These are phyloP conservation scores for Eriosoma lanigerum DNA, from an alignment of 1,140 invertebrate genomes.

Conservation along the genomic window DNA sequence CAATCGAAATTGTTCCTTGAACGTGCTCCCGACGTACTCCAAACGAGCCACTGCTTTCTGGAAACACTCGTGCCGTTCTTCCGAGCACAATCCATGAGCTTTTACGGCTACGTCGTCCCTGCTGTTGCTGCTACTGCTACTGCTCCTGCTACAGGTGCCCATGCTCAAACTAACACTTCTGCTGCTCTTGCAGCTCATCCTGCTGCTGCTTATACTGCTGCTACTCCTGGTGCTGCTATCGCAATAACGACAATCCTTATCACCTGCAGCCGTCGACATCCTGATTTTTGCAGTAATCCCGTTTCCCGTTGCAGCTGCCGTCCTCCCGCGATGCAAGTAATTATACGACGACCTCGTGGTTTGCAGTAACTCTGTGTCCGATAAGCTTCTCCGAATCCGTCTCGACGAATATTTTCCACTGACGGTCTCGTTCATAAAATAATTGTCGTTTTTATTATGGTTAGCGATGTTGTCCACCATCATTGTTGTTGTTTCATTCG, in stretches of 20 bases:
- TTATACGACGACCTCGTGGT: not conserved
- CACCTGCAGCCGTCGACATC: not conserved
- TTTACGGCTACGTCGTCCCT: no score
- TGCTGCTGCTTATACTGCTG: no score
- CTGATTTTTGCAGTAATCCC: not conserved
- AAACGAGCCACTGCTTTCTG: constrained; percentile 15
- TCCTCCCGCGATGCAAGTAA: not conserved
- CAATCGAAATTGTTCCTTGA: not conserved
- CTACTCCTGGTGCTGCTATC: not conserved
- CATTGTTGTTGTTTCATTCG: not conserved
- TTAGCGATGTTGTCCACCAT: not conserved
- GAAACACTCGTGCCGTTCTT: not conserved
- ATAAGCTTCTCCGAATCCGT: not conserved
- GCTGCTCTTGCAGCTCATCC: no score
- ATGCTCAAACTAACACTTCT: no score
- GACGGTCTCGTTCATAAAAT: not conserved
- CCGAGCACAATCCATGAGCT: not conserved
- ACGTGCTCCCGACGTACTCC: constrained; percentile 7
- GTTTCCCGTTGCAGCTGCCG: not conserved
- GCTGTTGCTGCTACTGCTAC: no score
- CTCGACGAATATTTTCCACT: not conserved
- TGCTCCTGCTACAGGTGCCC: no score
- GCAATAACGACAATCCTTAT: not conserved
- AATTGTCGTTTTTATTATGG: not conserved
- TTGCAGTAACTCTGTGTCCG: not conserved